Conservation (phyloP, 2,797 vertebrate genomes). For the Rhynchotus rufescens region DNA sequence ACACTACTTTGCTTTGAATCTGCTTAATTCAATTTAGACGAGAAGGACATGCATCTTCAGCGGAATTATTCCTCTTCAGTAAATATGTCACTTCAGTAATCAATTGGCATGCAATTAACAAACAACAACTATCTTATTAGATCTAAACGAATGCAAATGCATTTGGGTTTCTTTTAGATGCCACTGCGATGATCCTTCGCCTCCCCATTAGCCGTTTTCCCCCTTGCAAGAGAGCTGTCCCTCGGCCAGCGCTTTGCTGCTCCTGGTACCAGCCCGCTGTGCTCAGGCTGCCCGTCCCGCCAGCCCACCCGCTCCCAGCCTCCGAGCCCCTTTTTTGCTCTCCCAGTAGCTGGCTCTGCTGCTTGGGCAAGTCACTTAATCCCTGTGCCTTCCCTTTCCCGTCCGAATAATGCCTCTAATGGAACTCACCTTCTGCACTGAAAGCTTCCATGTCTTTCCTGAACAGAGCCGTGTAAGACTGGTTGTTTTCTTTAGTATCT, state of each 20-base stretch:
- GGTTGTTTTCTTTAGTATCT: conserved; percentile 21
- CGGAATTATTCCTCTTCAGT: conserved; percentile 57
- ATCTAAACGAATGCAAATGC: conserved; percentile 38
- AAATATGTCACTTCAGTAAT: conserved; percentile 57
- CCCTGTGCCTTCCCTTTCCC: conserved; percentile 20
- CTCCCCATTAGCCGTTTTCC: not conserved
- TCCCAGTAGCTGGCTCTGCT: conserved; percentile 1
- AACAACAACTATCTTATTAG: conserved; percentile 49
- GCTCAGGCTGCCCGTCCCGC: not conserved
- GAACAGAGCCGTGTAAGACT: not conserved
- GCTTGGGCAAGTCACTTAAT: not conserved
- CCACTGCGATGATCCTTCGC: not conserved
- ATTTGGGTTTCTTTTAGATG: not conserved
- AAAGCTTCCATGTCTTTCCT: not conserved
- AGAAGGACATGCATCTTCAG: conserved; percentile 19
- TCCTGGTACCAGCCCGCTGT: rapidly evolving
- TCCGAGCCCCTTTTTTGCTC: not conserved
- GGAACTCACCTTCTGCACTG: not conserved
- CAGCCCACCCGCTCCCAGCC: not conserved
- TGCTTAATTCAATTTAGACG: conserved; percentile 22
- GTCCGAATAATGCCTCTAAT: conserved; percentile 3
- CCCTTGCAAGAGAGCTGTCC: not conserved
- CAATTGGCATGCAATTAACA: conserved; percentile 39
- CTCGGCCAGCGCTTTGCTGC: rapidly evolving
- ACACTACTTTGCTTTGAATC: not conserved